phyloP scores from a whole-genome alignment of 2,888 invertebrate genomes.

The Villa cingulata region DNA sequence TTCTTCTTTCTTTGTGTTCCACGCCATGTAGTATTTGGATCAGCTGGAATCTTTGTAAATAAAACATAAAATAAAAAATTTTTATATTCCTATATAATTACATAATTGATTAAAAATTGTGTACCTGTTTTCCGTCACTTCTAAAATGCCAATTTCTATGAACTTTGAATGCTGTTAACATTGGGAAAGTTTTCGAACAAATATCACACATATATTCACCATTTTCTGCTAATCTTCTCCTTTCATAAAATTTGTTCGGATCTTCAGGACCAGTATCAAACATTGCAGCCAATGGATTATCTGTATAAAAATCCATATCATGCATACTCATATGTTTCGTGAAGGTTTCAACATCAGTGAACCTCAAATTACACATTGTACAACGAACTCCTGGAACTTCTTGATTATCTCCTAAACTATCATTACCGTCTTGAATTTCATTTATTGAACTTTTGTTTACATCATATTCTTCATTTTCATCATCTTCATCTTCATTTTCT shows the following conservation, averaged over 20 bases:
- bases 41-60: slow-evolving; percentile 13
- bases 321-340: slow-evolving; percentile 34
- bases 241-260: slow-evolving; percentile 31
- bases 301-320: slow-evolving; percentile 32
- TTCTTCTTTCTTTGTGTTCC: neutral
- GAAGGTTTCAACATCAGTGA: slow-evolving; percentile 33
- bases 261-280: slow-evolving; percentile 34
- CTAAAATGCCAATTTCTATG: slow-evolving; percentile 39
- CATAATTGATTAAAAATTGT: slow-evolving; percentile 11
- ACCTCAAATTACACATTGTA: slow-evolving; percentile 32
- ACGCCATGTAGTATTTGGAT: slow-evolving; percentile 16
- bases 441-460: neutral
- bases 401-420: slow-evolving; percentile 20
- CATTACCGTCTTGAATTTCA: neutral
- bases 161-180: slow-evolving; percentile 36
- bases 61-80: neutral
- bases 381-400: slow-evolving; percentile 30
- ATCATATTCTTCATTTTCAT: slow-evolving; percentile 11
- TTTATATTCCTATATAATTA: neutral
- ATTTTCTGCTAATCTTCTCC: slow-evolving; percentile 32
- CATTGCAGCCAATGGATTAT: slow-evolving; percentile 34
- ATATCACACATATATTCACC: slow-evolving; percentile 36
- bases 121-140: slow-evolving; percentile 38
- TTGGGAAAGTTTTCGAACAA: slow-evolving; percentile 34
- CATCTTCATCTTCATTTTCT: slow-evolving; percentile 14